Evolutionary conservation across 1,140 invertebrate genomes (phyloP).

Genomic region (Hetaerina americana): DNA sequence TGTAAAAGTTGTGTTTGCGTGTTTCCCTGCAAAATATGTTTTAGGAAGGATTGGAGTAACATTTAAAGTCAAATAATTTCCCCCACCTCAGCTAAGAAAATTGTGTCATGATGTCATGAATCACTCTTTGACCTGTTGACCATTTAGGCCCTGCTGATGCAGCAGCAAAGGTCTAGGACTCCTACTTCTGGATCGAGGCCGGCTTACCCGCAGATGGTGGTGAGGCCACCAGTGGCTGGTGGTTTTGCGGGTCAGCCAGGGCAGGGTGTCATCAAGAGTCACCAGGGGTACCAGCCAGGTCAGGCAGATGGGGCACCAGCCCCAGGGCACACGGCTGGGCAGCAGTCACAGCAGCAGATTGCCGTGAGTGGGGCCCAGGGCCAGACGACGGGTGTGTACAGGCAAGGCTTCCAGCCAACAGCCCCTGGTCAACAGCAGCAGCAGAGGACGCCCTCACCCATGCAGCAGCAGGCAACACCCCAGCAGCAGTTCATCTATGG

Average conservation of each 20-base stretch:
- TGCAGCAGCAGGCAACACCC: background rate
- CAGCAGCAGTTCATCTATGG: background rate
- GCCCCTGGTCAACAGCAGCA: slow-evolving; percentile 8
- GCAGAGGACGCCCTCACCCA: background rate
- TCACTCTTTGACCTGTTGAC: too few relatives aligned
- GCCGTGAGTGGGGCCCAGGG: background rate
- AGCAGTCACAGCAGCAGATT: slow-evolving; percentile 2
- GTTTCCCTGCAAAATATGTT: too few relatives aligned
- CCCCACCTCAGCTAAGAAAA: too few relatives aligned
- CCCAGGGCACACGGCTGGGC: slow-evolving; percentile 2
- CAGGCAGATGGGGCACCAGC: background rate
- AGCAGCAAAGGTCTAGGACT: background rate
- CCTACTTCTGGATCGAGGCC: background rate
- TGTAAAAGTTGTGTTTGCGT: too few relatives aligned
- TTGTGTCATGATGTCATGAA: too few relatives aligned
- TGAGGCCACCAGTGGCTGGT: background rate
- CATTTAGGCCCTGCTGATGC: background rate
- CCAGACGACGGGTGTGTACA: background rate
- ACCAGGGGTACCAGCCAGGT: background rate
- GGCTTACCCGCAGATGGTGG: background rate
- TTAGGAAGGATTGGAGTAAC: too few relatives aligned
- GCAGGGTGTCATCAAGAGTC: background rate
- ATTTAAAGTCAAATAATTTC: too few relatives aligned
- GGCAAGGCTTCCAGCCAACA: background rate
- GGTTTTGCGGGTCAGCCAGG: background rate